Evolutionary conservation across 2,888 invertebrate genomes (phyloP), one percentile per base, ranked within the genome.

Genomic region (Polymixis flavicincta): DNA sequence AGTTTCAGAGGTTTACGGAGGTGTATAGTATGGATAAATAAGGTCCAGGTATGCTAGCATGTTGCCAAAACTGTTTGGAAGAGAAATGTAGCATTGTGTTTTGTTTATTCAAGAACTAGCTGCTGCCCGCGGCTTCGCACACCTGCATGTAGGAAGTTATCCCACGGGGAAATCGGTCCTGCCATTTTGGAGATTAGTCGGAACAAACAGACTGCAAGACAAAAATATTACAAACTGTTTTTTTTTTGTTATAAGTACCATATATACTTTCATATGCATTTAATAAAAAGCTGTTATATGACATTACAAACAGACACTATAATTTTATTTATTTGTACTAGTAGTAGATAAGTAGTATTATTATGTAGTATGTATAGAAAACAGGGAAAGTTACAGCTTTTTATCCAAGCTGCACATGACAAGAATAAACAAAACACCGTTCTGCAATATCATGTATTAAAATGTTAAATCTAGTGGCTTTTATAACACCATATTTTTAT

Each of bases 381-480:
- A 54, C 48, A 61, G 7, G 1, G 37, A 55, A 76, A 59, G 14
- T 67, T 48, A 45, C 13, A 19, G 13, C 28, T 42, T 25, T 28
- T 22, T 55, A 42, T 25, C 4, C 17, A 52, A 71, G 42, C 28
- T 48, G 25, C 14, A 19, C 25, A 48, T 73, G 17, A 25, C 8
- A 55, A 25, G 32, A 71, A 59, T 17, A 60, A 11, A 61, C 6
- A 42, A 42, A 37, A 61, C n/a, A 45, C 9, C 2, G 22, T 69
- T 77, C 77, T 42, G 69, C 78, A 77, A 82, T n/a, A 68, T 55
- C 22, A 17, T 25, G 22, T 75, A 45, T 60, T n/a, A 19, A 54
- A 60, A 11, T n/a, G 52, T 78, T 55, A 37, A 63, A 19, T 42
- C 25, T 77, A 19, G 48, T 75, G 11, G 9, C 32, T 45, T 63